Evolutionary conservation across 2,797 vertebrate species (phyloP).

Genomic region (Leontopithecus rosalia): DNA sequence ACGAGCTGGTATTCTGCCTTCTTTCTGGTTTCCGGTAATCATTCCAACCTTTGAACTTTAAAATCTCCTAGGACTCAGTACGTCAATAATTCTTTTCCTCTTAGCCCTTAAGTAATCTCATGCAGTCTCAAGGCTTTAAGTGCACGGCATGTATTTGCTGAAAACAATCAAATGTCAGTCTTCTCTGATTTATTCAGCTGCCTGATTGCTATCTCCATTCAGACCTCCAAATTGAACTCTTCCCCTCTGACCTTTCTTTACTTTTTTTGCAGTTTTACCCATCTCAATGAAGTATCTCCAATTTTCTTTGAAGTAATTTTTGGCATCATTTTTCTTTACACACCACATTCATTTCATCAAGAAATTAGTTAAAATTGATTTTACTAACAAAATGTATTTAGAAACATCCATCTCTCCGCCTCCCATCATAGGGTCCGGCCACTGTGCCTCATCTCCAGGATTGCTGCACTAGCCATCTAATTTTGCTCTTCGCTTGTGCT

Average conservation of each 20-base stretch:
- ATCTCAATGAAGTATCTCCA: neutral
- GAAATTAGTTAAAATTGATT: neutral
- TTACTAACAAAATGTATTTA: neutral
- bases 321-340: neutral
- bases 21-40: neutral
- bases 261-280: neutral
- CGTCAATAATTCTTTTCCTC: neutral
- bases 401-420: neutral
- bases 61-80: neutral
- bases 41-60: neutral
- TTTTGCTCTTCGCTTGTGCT: neutral
- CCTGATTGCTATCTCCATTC: neutral
- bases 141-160: neutral
- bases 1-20: neutral
- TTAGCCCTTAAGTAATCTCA: neutral
- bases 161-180: neutral
- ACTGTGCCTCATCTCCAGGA: neutral
- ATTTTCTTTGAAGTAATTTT: neutral
- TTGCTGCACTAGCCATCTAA: neutral
- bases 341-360: neutral
- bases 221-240: neutral
- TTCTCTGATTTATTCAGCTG: neutral
- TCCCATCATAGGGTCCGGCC: neutral
- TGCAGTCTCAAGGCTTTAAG: neutral
- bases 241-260: neutral